Percentiles rank a stretch among this genome's conserved stretches.
phyloP scores from a whole-genome alignment of 2,888 invertebrate genomes.

The Aporophyla lueneburgensis region DNA sequence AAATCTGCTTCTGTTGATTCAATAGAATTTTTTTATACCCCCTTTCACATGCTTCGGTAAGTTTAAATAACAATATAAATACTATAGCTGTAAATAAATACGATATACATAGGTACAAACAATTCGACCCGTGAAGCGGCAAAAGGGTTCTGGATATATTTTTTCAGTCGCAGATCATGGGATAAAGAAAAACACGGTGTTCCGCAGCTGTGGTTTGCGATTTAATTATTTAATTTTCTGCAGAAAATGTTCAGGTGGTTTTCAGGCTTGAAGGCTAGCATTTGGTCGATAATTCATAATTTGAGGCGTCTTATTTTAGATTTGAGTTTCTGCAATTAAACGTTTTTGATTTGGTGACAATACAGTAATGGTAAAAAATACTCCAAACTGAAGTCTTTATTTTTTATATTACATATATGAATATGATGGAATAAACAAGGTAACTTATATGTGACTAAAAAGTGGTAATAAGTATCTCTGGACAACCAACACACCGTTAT shows the following conservation, averaged over 20 bases:
- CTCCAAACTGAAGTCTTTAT: no score
- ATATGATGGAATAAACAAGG: not conserved
- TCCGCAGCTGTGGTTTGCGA: constrained; percentile 7
- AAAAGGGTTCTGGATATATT: constrained; percentile 30
- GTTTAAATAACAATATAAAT: constrained; percentile 80
- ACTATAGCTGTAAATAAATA: constrained; percentile 51
- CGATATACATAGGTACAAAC: constrained; percentile 13
- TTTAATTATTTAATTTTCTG: constrained; percentile 25
- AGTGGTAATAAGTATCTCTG: no score
- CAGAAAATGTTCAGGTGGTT: constrained; percentile 2
- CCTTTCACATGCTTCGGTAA: constrained; percentile 70
- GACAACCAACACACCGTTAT: no score
- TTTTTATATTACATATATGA: no score
- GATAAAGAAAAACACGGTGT: constrained; percentile 31
- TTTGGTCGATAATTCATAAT: constrained; percentile 2
- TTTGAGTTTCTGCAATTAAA: not conserved
- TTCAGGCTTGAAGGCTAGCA: not conserved
- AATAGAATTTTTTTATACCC: constrained; percentile 82
- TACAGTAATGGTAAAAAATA: not conserved
- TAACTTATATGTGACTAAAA: not conserved
- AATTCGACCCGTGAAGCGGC: not conserved
- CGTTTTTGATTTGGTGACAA: not conserved
- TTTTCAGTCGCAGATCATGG: constrained; percentile 1
- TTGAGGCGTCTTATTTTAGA: not conserved
- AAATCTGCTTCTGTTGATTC: constrained; percentile 84